A percentile compares a stretch with the other conserved stretches of the same genome.
Conservation (phyloP, 1,140 invertebrate genomes). For the Drepana arcuata region DNA sequence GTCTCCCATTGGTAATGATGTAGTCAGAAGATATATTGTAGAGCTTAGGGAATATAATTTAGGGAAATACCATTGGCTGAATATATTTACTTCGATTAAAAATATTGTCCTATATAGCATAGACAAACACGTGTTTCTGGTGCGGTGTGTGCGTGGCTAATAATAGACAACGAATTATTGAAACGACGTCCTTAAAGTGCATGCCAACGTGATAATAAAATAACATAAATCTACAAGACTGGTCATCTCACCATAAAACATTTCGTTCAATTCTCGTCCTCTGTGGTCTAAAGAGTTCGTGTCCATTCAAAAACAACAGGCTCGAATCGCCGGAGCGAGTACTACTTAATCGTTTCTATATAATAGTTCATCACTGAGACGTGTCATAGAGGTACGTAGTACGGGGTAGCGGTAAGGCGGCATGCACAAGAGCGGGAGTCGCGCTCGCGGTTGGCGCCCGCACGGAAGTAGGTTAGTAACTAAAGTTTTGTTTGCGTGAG, state of each 20-base stretch:
- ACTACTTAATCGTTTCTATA: slow-evolving; percentile 30
- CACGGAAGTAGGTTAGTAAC: slow-evolving; percentile 71
- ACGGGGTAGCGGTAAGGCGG: slow-evolving; percentile 26
- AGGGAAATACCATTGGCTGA: too few relatives aligned
- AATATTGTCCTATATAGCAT: slow-evolving; percentile 1
- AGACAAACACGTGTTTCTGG: slow-evolving; percentile 22
- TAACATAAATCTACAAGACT: slow-evolving; percentile 49
- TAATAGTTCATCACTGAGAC: slow-evolving; percentile 56
- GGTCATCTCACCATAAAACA: slow-evolving; percentile 66
- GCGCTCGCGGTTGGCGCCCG: slow-evolving; percentile 61
- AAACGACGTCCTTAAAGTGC: slow-evolving; percentile 37
- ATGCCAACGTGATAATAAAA: slow-evolving; percentile 47
- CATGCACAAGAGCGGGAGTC: slow-evolving; percentile 37
- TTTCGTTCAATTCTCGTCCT: slow-evolving; percentile 48
- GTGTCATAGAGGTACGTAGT: slow-evolving; percentile 37
- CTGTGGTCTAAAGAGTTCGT: slow-evolving; percentile 33
- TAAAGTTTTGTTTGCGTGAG: slow-evolving; percentile 71
- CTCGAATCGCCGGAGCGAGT: slow-evolving; percentile 20
- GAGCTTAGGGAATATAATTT: too few relatives aligned
- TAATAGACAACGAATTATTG: slow-evolving; percentile 27
- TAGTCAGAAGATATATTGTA: too few relatives aligned
- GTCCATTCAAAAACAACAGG: slow-evolving; percentile 45
- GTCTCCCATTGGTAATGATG: too few relatives aligned
- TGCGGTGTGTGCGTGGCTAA: slow-evolving; percentile 46
- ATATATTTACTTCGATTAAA: background rate